Base-by-base conservation (phyloP, 2,113 vertebrate genomes). In the Melanerpes formicivorus region DNA sequence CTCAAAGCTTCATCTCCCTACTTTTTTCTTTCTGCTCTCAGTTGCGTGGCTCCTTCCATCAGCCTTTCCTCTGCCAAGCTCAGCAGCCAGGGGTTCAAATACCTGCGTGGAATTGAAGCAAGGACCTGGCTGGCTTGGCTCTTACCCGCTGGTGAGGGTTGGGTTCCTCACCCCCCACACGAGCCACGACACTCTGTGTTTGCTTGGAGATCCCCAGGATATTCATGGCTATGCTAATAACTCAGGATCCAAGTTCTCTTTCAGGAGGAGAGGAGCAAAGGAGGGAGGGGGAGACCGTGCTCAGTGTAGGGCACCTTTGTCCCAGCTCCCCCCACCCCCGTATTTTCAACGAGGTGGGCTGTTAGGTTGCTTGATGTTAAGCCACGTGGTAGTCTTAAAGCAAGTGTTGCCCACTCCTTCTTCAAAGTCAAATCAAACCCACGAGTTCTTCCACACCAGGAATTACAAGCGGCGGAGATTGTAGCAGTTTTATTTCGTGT, bases 151-250 rank as follows among this genome's bases (percentile, higher is more conserved):
- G 80, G 92, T 91, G 86, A 69, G 83, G 91, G 89, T 81, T 94
- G 92, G 76, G 80, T 96, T 96, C 94, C 95, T 95, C 94, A 90
- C 86, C 90, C 86, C 93, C 93, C 92, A 94, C 93, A 93, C 86
- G 87, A 91, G 60, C 71, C 90, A 34, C 77, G 65, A 26, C 90
- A 88, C 90, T 90, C 88, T 89, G 71, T 95, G 92, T 96, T 95
- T 96, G 87, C 87, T 84, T 55, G 74, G 87, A 92, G 92, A 95
- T 96, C 86, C 86, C 84, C 37, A 3, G 93, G 87, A 96, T 91
- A 85, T 87, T 96, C 95, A 96, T 92, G 94, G 94, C 84, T 94
- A 69, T 93, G 69, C 78, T 94, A 90, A 93, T 90, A 80, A 89
- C 90, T 81, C 87, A 62, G 79, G 73, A 89, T 69, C 22, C 76